Evolutionary conservation across 1,140 invertebrate species (phyloP).

Genomic region (Zaprionus davidi): DNA sequence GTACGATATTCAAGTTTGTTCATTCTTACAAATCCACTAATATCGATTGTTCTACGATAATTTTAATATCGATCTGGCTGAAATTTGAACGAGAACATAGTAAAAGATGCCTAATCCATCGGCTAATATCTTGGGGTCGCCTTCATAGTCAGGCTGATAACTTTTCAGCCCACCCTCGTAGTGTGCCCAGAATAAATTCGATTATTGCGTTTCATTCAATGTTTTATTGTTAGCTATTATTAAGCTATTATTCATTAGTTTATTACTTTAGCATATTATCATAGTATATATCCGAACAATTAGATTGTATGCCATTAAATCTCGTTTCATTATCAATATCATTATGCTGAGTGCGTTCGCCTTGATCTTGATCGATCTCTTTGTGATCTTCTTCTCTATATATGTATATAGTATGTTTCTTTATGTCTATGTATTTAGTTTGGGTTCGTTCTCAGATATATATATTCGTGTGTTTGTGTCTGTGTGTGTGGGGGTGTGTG

Average conservation of each 20-base stretch:
- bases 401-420: constrained; percentile 11
- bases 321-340: constrained; percentile 40
- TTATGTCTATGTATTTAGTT: constrained; percentile 12
- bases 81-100: too few relatives aligned
- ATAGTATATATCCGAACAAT: constrained; percentile 68
- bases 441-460: constrained; percentile 29
- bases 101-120: too few relatives aligned
- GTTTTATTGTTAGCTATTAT: constrained; percentile 67
- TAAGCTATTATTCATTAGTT: constrained; percentile 23
- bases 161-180: neutral
- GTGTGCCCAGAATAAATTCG: neutral
- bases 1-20: too few relatives aligned
- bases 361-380: neutral
- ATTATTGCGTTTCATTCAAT: constrained; percentile 47
- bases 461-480: constrained; percentile 19
- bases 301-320: constrained; percentile 82
- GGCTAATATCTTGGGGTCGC: too few relatives aligned
- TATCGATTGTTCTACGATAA: too few relatives aligned
- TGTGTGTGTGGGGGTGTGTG: neutral
- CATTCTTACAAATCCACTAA: too few relatives aligned
- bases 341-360: constrained; percentile 46
- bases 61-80: too few relatives aligned
- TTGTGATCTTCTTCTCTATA: constrained; percentile 49
- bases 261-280: constrained; percentile 21
- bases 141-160: too few relatives aligned